Evolutionary conservation across 2,113 vertebrate genomes (phyloP).

Genomic region (Microcebus murinus): DNA sequence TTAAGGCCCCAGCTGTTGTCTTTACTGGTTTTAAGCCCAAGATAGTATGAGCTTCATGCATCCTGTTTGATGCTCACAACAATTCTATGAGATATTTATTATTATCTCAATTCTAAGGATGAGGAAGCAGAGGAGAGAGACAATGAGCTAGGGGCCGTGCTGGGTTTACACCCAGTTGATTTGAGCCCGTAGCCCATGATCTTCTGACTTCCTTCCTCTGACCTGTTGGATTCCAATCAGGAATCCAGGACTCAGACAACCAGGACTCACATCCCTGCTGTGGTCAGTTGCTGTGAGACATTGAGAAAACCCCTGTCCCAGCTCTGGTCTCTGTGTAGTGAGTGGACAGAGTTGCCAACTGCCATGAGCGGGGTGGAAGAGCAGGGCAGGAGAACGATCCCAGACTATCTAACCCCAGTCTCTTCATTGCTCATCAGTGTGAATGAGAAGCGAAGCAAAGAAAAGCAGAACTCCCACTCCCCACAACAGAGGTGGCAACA

Average conservation of each 20-base stretch:
- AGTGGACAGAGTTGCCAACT: not conserved
- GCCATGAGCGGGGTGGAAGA: not conserved
- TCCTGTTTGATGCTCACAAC: not conserved
- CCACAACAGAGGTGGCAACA: not conserved
- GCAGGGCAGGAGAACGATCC: not conserved
- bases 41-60: rapidly evolving
- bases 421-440: not conserved
- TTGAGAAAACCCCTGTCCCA: not conserved
- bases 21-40: not conserved
- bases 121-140: not conserved
- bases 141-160: not conserved
- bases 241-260: not conserved
- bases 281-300: not conserved
- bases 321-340: not conserved
- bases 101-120: not conserved
- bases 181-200: not conserved
- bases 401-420: not conserved
- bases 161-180: not conserved
- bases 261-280: not conserved
- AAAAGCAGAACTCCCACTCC: not conserved
- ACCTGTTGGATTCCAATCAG: not conserved
- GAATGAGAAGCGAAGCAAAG: not conserved
- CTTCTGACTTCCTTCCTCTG: not conserved
- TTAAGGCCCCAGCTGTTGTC: not conserved
- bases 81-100: not conserved